Evolutionary conservation across 2,888 invertebrate genomes (phyloP).

Genomic region (Gymnoscelis rufifasciata): DNA sequence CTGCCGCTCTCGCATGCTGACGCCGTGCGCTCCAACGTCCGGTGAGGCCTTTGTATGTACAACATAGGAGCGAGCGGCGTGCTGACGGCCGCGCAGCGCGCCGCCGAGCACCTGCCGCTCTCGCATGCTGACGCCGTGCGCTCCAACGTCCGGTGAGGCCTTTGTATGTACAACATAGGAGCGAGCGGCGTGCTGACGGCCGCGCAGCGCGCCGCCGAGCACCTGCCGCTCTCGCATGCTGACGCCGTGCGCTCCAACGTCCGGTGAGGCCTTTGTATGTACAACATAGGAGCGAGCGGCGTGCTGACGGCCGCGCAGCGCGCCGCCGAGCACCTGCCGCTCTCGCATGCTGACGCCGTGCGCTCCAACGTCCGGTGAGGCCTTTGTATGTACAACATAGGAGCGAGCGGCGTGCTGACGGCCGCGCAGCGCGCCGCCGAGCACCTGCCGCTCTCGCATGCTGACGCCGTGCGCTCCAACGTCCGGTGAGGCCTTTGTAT

Average conservation of each 20-base stretch:
- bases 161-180: conserved; percentile 16
- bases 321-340: too few species aligned
- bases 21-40: neutral
- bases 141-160: conserved; percentile 36
- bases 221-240: neutral
- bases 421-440: too few species aligned
- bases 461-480: too few species aligned
- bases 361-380: too few species aligned
- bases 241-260: neutral
- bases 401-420: too few species aligned
- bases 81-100: conserved; percentile 92
- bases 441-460: too few species aligned
- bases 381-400: too few species aligned
- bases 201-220: neutral
- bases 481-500: too few species aligned
- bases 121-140: conserved; percentile 39
- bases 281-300: too few species aligned
- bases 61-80: conserved; percentile 95
- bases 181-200: neutral
- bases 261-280: neutral
- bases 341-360: too few species aligned
- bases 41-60: neutral
- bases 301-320: too few species aligned
- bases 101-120: conserved; percentile 89
- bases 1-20: conserved; percentile 81